Percentiles rank a stretch among this genome's conserved stretches.
Conservation (phyloP, 2,113 vertebrate species). For the Oncorhynchus masou region DNA sequence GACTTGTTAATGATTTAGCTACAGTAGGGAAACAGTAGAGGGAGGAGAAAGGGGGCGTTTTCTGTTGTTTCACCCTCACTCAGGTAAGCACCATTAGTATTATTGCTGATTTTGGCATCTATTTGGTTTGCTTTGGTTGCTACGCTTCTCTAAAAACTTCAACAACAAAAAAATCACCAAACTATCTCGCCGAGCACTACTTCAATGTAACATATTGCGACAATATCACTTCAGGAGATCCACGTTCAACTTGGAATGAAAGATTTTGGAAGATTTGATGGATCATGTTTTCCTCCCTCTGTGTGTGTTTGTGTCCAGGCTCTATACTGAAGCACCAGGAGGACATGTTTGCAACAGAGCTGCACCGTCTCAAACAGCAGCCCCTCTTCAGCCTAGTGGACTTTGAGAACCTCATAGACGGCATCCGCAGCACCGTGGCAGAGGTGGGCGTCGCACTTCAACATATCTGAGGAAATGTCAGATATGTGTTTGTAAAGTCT, state of each 20-base stretch:
- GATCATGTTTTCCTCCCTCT: background rate
- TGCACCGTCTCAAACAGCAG: conserved; percentile 94
- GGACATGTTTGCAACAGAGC: conserved; percentile 88
- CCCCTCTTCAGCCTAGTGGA: conserved; percentile 90
- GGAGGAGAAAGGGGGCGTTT: no score
- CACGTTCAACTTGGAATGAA: no score
- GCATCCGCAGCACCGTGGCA: conserved; percentile 91
- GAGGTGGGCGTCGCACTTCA: conserved; percentile 75
- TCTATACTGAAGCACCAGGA: conserved; percentile 97
- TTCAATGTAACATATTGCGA: background rate
- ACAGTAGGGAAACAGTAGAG: no score
- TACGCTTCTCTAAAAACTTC: no score
- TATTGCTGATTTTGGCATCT: no score
- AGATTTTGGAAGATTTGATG: background rate
- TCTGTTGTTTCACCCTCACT: no score
- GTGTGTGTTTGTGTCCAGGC: conserved; percentile 65
- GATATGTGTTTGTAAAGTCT: background rate
- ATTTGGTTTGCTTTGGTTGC: no score
- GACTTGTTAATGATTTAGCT: no score
- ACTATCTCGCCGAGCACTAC: no score
- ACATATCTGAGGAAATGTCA: background rate
- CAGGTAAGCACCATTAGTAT: background rate
- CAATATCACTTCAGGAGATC: no score
- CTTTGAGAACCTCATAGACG: conserved; percentile 92
- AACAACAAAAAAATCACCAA: no score